A percentile compares a stretch with the other conserved stretches of the same genome.
Evolutionary conservation across 2,113 vertebrate species (phyloP).

Genomic region (Ptyas mucosa): DNA sequence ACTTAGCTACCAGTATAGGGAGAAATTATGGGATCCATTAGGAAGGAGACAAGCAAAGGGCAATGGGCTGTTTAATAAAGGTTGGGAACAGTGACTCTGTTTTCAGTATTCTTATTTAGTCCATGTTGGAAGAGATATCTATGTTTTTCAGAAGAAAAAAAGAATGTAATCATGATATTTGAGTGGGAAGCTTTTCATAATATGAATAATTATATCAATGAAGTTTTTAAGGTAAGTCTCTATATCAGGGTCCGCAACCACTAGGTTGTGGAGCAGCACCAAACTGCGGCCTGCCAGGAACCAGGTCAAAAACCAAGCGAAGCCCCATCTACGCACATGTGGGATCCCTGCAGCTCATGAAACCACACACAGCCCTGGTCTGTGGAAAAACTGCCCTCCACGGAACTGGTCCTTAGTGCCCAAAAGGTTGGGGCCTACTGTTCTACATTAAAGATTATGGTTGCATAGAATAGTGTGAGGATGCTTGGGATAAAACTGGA

Average conservation of each 20-base stretch:
- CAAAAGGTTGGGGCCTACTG: not conserved
- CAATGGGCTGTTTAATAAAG: slow-evolving; percentile 30
- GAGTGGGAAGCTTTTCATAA: not conserved
- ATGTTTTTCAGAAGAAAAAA: not conserved
- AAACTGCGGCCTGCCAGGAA: not conserved
- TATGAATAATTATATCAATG: not conserved
- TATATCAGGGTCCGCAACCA: not conserved
- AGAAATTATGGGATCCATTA: slow-evolving; percentile 20
- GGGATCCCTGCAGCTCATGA: not conserved
- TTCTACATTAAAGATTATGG: not conserved
- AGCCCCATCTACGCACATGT: not conserved
- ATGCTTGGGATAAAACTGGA: not conserved
- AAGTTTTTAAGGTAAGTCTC: not conserved
- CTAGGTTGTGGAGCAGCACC: too few relatives aligned
- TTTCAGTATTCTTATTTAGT: not conserved
- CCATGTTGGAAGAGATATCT: too few relatives aligned
- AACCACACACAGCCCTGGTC: not conserved
- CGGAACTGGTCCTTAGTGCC: not conserved
- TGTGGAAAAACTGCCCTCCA: not conserved
- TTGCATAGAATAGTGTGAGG: not conserved
- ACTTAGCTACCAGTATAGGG: slow-evolving; percentile 2
- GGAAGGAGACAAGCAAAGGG: slow-evolving; percentile 20
- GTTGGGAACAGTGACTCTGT: slow-evolving; percentile 18
- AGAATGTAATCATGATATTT: not conserved
- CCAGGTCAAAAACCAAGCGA: not conserved